Evolutionary conservation across 2,113 vertebrate genomes (phyloP), one percentile per base, ranked within the genome.

Genomic region (Eulemur macaco): DNA sequence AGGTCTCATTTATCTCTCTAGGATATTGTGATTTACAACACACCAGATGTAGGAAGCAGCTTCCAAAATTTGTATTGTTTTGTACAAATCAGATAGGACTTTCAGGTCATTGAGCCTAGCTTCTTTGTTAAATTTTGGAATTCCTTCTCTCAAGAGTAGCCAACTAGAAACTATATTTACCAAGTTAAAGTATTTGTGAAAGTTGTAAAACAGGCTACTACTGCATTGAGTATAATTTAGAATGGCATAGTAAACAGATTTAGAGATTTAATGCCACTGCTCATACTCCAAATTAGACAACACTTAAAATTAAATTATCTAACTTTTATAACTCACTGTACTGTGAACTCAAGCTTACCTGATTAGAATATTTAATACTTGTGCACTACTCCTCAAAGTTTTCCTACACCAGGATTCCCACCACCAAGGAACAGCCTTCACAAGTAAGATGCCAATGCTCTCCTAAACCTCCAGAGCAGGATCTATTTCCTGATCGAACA

Each of bases 401-500:
- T 97, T 85, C 90, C 94, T 90, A 50, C 73, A 86, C 78, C 14
- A 52, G 78, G 13, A 45, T 0, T 1, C 89, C 50, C 73, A 88
- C 42, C 23, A n/a, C 89, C 52, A 56, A 45, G 5, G 69, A 63
- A 92, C 21, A n/a, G 56, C 80, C 12, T 86, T 68, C 14, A 5
- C 88, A 21, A 89, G 83, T 76, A 81, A 95, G 90, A 71, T 82
- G 96, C 93, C 81, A 84, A 90, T 0, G 82, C 45, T 89, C 45
- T 64, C 77, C 64, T 18, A 98, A 96, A 83, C 84, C 97, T 93
- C 98, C 97, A 86, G 92, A 97, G 74, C 86, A 80, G 91, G 96
- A 97, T 96, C n/a, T 95, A 71, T 27, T 74, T 98, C 97, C 97
- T 68, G 90, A 94, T 94, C 56, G 96, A 98, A 98, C 98, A 98